Base-by-base conservation (phyloP, 2,797 vertebrate species). In the Paguma larvata region DNA sequence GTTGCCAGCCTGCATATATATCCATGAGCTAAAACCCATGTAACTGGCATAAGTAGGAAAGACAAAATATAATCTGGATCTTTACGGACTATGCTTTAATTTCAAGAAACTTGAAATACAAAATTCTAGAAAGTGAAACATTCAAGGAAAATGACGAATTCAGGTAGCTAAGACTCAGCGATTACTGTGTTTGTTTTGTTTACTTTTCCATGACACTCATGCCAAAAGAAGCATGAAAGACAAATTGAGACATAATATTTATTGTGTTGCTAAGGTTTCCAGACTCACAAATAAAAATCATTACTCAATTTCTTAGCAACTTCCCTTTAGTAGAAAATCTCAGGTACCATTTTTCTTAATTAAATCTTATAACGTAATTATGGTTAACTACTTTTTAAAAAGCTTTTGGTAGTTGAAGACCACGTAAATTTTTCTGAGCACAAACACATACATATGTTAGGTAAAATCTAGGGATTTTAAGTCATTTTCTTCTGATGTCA, bases 231-330 rank as follows among this genome's bases (percentile, higher is more conserved):
- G 59, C 84, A 72, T 97, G 86, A 95, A 92, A 89, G 93, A 95
- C 94, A 97, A 95, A 93, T 77, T 91, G 84, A 96, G 92, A 80
- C 94, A 95, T 82, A 97, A 97, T 97, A 97, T 98, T 98, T 98
- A 96, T 48, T 95, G 82, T 94, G 95, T 95, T 98, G 93, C 93
- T 86, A 97, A 83, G 95, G 97, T 91, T 97, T 96, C 97, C 94
- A 97, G 96, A 97, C 93, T 94, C 97, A 95, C 94, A 98, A 96
- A 97, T 85, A 97, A 92, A 97, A 96, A 79, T 23, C 89, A 97
- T 86, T 94, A 85, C 59, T 96, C 59, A 32, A 95, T 87, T 83
- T 92, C 95, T 89, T 95, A 97, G 89, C 70, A 96, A 97, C 84
- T 96, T 95, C 63, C 27, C 75, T 93, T 89, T 59, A 95, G 85